phyloP scores from a whole-genome alignment of 2,888 invertebrate species.

The Platycheirus albimanus region DNA sequence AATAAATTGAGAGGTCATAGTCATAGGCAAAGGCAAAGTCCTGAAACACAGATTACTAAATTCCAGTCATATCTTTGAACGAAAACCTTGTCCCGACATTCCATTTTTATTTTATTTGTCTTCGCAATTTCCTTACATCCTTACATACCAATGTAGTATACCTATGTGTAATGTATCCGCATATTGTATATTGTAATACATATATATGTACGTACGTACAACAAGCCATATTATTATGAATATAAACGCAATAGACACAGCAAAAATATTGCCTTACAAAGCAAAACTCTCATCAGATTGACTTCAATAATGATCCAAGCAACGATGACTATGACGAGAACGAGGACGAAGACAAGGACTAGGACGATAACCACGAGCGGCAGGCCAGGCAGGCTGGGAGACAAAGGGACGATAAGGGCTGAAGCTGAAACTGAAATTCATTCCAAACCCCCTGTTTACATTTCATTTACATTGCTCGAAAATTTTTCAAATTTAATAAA shows the following conservation, averaged over 20 bases:
- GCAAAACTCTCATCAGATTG: slow-evolving; percentile 61
- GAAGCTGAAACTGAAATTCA: slow-evolving; percentile 43
- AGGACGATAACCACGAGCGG: too few relatives aligned
- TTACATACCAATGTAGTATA: slow-evolving; percentile 24
- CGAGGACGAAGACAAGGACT: slow-evolving; percentile 35
- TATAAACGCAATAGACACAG: slow-evolving; percentile 49
- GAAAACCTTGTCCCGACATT: slow-evolving; percentile 22
- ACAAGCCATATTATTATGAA: slow-evolving; percentile 13
- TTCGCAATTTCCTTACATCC: slow-evolving; percentile 52
- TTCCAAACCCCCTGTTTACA: slow-evolving; percentile 70
- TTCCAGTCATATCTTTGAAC: slow-evolving; percentile 42
- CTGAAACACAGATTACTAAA: slow-evolving; percentile 62
- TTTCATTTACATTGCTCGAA: slow-evolving; percentile 68
- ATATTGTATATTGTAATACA: too few relatives aligned
- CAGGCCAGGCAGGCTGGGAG: not conserved
- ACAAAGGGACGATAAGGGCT: slow-evolving; percentile 23
- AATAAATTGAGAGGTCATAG: slow-evolving; percentile 69
- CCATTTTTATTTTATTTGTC: slow-evolving; percentile 49
- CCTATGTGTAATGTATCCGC: not conserved
- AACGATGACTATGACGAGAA: slow-evolving; percentile 43
- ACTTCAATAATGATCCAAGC: slow-evolving; percentile 71
- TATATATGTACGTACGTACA: too few relatives aligned
- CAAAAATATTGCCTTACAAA: slow-evolving; percentile 62
- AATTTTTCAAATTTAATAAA: slow-evolving; percentile 62
- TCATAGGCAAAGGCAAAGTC: not conserved